phyloP scores from a whole-genome alignment of 2,888 invertebrate genomes.

The Idaea dimidiata region DNA sequence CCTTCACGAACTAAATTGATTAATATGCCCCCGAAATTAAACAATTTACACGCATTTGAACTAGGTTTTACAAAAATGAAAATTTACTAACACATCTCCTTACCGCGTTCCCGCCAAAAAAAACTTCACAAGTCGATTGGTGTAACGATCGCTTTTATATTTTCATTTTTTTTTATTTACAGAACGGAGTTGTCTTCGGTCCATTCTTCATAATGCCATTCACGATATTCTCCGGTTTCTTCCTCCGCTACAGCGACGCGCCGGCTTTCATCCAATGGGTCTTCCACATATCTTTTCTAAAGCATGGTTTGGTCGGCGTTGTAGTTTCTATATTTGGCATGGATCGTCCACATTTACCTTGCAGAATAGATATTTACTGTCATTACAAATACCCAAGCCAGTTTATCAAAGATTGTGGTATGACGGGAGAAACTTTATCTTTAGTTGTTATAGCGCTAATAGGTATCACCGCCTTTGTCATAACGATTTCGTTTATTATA shows the following conservation, averaged over 20 bases:
- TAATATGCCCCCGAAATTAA: too few relatives aligned
- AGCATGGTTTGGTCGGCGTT: constrained; percentile 93
- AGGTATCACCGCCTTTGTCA: constrained; percentile 82
- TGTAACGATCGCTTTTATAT: background rate
- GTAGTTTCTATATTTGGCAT: constrained; percentile 91
- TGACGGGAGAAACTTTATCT: constrained; percentile 84
- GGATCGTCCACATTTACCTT: constrained; percentile 86
- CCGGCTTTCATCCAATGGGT: constrained; percentile 90
- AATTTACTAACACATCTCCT: too few relatives aligned
- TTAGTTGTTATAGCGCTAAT: constrained; percentile 84
- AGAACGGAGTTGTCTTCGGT: constrained; percentile 95
- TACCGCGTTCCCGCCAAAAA: too few relatives aligned
- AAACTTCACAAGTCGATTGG: too few relatives aligned
- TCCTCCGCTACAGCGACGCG: constrained; percentile 91
- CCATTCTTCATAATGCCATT: constrained; percentile 94
- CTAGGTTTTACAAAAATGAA: too few relatives aligned
- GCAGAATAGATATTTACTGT: constrained; percentile 87
- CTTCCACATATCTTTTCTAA: constrained; percentile 93
- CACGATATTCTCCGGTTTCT: constrained; percentile 95
- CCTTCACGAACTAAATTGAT: too few relatives aligned
- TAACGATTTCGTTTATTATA: constrained; percentile 84
- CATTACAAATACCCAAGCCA: constrained; percentile 85
- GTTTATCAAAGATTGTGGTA: constrained; percentile 88
- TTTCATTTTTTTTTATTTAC: constrained; percentile 51
- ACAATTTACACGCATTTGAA: too few relatives aligned